Evolutionary conservation across 2,113 vertebrate genomes (phyloP).

Genomic region (Cavia porcellus): DNA sequence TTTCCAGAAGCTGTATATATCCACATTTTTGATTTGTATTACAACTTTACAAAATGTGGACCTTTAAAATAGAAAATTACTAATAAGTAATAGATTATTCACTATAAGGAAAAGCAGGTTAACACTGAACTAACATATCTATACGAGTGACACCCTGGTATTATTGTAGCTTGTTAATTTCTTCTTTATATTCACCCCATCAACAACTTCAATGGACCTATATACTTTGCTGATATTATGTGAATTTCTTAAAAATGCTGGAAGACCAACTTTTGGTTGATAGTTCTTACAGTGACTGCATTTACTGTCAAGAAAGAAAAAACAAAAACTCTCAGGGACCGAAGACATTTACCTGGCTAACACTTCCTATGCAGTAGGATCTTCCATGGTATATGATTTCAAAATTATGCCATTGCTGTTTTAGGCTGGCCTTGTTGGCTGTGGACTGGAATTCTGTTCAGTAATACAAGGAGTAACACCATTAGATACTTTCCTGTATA

Average conservation of each 20-base stretch:
- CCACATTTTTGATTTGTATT: background rate
- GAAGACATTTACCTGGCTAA: background rate
- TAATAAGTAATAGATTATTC: conserved; percentile 18
- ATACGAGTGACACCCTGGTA: background rate
- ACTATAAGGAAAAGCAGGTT: background rate
- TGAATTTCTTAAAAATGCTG: conserved; percentile 46
- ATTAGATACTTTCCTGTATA: conserved; percentile 2
- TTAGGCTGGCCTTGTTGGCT: background rate
- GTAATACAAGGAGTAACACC: background rate
- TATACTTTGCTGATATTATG: background rate
- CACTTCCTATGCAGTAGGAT: background rate
- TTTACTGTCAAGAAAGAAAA: conserved; percentile 3
- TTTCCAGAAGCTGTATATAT: background rate
- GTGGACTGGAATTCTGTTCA: background rate
- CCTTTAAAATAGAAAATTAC: conserved; percentile 18
- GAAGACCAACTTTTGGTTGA: background rate
- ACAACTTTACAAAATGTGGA: background rate
- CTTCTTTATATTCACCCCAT: background rate
- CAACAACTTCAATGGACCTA: background rate
- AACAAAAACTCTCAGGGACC: background rate
- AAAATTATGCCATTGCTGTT: background rate
- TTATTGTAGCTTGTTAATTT: background rate
- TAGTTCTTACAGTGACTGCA: background rate
- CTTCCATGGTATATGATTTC: background rate
- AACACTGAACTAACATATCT: background rate